Evolutionary conservation across 2,797 vertebrate species (phyloP).

Genomic region (Enteromius trimaculatus): DNA sequence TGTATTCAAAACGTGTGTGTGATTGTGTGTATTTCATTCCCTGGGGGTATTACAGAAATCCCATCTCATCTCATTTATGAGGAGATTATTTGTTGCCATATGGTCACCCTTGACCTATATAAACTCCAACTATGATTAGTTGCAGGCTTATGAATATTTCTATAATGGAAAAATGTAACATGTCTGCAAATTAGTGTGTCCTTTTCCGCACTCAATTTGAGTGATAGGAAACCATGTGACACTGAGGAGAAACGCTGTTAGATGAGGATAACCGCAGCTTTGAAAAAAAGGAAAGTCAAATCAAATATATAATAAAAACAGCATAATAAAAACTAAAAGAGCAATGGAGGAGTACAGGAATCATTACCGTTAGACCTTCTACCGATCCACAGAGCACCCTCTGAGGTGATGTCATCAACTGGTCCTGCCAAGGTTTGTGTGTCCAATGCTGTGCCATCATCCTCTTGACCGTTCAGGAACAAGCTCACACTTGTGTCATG

Average conservation of each 20-base stretch:
- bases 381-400: conserved; percentile 79
- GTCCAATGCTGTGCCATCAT: conserved; percentile 85
- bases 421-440: conserved; percentile 76
- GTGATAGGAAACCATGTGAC: conserved; percentile 44
- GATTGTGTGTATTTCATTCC: conserved; percentile 44
- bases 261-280: background rate
- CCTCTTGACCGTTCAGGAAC: conserved; percentile 90
- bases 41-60: conserved; percentile 60
- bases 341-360: background rate
- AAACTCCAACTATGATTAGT: conserved; percentile 65
- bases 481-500: conserved; percentile 83
- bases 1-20: conserved; percentile 46
- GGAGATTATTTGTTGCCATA: conserved; percentile 65
- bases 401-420: conserved; percentile 72
- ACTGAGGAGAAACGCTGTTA: background rate
- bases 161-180: conserved; percentile 61
- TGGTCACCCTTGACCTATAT: conserved; percentile 64
- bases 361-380: conserved; percentile 83
- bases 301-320: conserved; percentile 15
- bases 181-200: conserved; percentile 60
- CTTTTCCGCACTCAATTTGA: conserved; percentile 49
- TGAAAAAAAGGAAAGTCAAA: background rate
- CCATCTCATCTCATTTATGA: conserved; percentile 66
- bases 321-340: conserved; percentile 4
- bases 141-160: conserved; percentile 62